A percentile compares a stretch with the other conserved stretches of the same genome.
Evolutionary conservation across 2,113 vertebrate species (phyloP).

Genomic region (Catharus minimus): DNA sequence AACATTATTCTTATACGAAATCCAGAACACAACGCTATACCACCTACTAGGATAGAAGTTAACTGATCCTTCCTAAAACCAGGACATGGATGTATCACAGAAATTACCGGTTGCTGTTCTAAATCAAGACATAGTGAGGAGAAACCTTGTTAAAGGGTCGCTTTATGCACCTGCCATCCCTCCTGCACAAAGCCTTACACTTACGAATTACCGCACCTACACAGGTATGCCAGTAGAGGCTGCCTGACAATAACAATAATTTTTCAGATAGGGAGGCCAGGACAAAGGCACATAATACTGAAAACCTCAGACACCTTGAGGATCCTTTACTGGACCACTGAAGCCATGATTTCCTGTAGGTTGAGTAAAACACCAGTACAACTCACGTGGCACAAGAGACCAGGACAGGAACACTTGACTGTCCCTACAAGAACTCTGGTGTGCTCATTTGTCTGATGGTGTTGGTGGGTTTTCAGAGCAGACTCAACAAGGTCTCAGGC

Average conservation of each 20-base stretch:
- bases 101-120: background rate
- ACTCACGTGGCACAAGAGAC: background rate
- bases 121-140: background rate
- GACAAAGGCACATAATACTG: background rate
- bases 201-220: fast-evolving
- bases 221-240: background rate
- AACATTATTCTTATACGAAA: background rate
- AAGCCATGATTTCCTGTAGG: background rate
- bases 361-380: background rate
- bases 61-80: background rate
- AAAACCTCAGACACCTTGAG: background rate
- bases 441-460: background rate
- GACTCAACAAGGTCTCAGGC: background rate
- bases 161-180: background rate
- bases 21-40: background rate
- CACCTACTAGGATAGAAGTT: background rate
- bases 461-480: background rate
- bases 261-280: background rate
- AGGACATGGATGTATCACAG: background rate
- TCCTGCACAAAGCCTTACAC: background rate
- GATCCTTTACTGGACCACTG: fast-evolving
- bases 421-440: background rate
- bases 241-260: background rate
- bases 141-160: background rate
- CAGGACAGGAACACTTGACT: background rate